Evolutionary conservation across 2,888 invertebrate genomes (phyloP).

Genomic region (Caenorhabditis sulstoni): DNA sequence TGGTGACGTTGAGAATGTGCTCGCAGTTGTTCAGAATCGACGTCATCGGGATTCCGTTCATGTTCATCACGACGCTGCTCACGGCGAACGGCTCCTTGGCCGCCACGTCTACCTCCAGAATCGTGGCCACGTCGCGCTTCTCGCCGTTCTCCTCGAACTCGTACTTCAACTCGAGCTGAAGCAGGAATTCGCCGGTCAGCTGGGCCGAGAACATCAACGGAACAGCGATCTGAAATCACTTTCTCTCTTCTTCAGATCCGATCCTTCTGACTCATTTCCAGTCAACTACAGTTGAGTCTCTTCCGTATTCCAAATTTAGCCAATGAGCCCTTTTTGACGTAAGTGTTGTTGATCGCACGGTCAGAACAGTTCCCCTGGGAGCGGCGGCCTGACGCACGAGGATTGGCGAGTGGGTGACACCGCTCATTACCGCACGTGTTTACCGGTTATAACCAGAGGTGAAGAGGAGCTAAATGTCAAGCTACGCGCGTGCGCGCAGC

Average conservation of each 20-base stretch:
- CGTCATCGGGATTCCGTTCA: slow-evolving; percentile 66
- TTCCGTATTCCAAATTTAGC: no score
- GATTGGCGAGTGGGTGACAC: no score
- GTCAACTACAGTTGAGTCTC: no score
- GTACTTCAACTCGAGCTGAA: slow-evolving; percentile 59
- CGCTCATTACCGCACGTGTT: no score
- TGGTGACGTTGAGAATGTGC: slow-evolving; percentile 66
- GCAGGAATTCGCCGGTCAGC: slow-evolving; percentile 64
- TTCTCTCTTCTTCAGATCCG: not conserved
- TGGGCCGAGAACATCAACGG: slow-evolving; percentile 67
- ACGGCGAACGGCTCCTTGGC: slow-evolving; percentile 67
- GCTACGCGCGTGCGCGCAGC: no score
- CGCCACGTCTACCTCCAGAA: slow-evolving; percentile 51
- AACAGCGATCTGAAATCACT: slow-evolving; percentile 47
- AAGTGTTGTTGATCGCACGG: no score
- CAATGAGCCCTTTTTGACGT: no score
- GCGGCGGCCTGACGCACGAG: no score
- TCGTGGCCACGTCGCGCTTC: slow-evolving; percentile 1
- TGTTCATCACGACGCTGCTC: slow-evolving; percentile 58
- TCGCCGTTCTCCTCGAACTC: slow-evolving; percentile 8
- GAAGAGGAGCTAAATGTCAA: no score
- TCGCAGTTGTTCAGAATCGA: slow-evolving; percentile 65
- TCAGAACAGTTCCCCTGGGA: no score
- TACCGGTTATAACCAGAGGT: no score
- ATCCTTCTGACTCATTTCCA: not conserved